These are phyloP conservation scores for Labeo rohita DNA, from an alignment of 2,113 vertebrate species.

Conservation along the genomic window DNA sequence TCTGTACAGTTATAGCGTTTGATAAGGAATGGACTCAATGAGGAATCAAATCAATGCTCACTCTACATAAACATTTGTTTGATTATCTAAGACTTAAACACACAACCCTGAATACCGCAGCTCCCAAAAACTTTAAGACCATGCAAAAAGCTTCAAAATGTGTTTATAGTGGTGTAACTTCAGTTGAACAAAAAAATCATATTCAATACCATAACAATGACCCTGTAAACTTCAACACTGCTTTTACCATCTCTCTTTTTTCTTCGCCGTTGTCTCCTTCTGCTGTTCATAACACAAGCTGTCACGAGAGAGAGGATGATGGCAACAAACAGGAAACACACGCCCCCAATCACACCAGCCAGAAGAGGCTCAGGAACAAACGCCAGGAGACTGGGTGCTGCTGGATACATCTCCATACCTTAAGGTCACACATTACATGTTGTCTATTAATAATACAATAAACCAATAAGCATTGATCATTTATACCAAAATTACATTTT, in stretches of 20 bases:
- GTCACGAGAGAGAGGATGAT: constrained; percentile 86
- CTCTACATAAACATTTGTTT: background rate
- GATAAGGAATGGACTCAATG: background rate
- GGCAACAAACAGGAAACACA: constrained; percentile 89
- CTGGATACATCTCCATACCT: constrained; percentile 92
- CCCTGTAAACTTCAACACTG: background rate
- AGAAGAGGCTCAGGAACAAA: constrained; percentile 86
- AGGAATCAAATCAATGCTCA: background rate
- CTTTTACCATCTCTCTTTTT: constrained; percentile 74
- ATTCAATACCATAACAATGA: background rate
- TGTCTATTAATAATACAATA: background rate
- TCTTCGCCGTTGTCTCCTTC: constrained; percentile 67
- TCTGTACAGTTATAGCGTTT: background rate
- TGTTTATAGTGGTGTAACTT: background rate
- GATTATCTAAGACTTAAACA: background rate
- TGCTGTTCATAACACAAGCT: constrained; percentile 87
- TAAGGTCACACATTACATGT: constrained; percentile 34
- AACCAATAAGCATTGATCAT: background rate
- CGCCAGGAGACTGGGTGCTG: constrained; percentile 82
- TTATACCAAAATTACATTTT: background rate
- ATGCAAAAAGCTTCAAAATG: background rate
- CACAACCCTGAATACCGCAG: background rate
- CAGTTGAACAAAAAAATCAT: background rate
- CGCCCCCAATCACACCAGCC: constrained; percentile 87
- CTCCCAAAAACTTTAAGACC: background rate